Evolutionary conservation across 1,140 invertebrate genomes (phyloP), one percentile per base, ranked within the genome.

Genomic region (Pseudomyrmex gracilis): DNA sequence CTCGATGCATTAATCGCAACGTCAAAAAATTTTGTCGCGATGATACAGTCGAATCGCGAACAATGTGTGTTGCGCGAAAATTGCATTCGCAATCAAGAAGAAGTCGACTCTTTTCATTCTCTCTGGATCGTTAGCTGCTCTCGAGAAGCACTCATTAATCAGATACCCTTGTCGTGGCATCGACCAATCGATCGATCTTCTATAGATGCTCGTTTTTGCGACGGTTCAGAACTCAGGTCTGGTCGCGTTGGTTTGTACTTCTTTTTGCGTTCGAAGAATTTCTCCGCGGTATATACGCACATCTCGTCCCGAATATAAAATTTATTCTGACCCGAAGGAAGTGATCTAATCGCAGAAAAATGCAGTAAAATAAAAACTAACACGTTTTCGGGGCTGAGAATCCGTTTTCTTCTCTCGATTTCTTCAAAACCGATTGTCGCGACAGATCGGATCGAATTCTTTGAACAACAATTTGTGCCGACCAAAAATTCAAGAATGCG

Each of bases 391-490:
- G 51, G n/a, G 51, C 1, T 10, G 9, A 34, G 76, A 53, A 47
- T 20, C 43, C 9, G 20, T 34, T 17, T 55, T 43, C 45, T 49
- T 24, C 47, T 60, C 47, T 47, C 58, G 45, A 34, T 10, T 47
- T 55, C 24, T 34, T 34, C 43, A 71, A 60, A 82, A 85, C 77
- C 83, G 89, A 90, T 90, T 83, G 83, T 84, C 77, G 78, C 60
- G 57, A 90, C 84, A 55, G 78, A 20, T 53, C 63, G 61, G 74
- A 34, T 85, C 74, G 76, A 34, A 83, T 88, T 34, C 34, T 74
- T 87, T 89, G 88, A 90, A 89, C 89, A 89, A 84, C 86, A 85
- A 90, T 90, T 90, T 71, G 24, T 57, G 43, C 71, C 43, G 34
- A 10, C 0, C 13, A 47, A 20, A 3, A 80, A 49, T 61, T 80